Percentiles rank a stretch among this genome's conserved stretches.
Evolutionary conservation across 2,113 vertebrate genomes (phyloP).

Genomic region (Meles meles): DNA sequence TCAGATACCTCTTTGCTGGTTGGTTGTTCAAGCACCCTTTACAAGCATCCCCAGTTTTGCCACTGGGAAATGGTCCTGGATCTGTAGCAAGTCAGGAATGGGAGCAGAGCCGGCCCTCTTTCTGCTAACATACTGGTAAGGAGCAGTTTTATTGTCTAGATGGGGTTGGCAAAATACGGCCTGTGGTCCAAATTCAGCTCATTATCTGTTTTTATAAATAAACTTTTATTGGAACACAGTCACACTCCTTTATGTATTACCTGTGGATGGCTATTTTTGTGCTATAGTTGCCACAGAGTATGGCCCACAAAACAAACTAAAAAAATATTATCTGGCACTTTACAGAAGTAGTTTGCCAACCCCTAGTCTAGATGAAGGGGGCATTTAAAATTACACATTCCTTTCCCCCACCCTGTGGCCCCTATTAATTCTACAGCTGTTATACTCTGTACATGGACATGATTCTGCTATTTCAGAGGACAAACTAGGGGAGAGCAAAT

Average conservation of each 20-base stretch:
- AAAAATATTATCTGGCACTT: slow-evolving; percentile 4
- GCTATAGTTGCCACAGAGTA: slow-evolving; percentile 24
- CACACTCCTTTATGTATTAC: neutral
- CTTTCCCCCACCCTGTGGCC: neutral
- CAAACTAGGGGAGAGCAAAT: neutral
- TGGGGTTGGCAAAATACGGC: neutral
- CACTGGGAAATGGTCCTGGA: neutral
- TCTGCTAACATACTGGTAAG: neutral
- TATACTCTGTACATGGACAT: neutral
- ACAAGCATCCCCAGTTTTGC: neutral
- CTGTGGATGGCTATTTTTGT: slow-evolving; percentile 38
- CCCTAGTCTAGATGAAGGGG: slow-evolving; percentile 33
- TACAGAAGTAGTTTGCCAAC: slow-evolving; percentile 6
- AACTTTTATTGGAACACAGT: neutral
- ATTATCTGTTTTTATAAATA: neutral
- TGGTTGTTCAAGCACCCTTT: slow-evolving; percentile 45
- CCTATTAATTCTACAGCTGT: neutral
- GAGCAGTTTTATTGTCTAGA: neutral
- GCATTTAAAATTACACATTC: neutral
- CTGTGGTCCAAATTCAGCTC: neutral
- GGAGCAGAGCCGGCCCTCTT: neutral
- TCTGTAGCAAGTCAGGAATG: neutral
- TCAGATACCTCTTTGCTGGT: slow-evolving; percentile 46
- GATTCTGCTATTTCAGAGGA: neutral
- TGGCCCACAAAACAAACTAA: slow-evolving; percentile 5